Evolutionary conservation across 1,140 invertebrate genomes (phyloP).

Genomic region (Drosophila pseudoobscura): DNA sequence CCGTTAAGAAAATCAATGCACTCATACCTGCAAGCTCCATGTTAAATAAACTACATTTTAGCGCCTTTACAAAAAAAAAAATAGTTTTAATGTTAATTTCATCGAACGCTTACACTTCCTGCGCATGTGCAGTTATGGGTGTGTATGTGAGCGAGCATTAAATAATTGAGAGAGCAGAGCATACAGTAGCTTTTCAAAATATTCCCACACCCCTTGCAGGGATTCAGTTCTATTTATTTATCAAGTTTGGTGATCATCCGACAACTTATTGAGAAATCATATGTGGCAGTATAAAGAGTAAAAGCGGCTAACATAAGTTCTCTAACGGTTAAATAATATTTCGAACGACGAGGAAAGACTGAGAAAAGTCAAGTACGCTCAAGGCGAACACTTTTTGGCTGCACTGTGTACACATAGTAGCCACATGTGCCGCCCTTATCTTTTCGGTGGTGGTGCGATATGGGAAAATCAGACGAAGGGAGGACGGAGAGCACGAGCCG

Average conservation of each 20-base stretch:
- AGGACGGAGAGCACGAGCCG: constrained; percentile 30
- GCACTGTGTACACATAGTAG: constrained; percentile 15
- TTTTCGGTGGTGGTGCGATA: constrained; percentile 55
- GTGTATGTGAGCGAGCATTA: constrained; percentile 49
- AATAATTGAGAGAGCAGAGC: constrained; percentile 11
- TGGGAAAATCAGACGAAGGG: constrained; percentile 30
- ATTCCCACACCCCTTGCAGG: background rate
- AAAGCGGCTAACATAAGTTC: background rate
- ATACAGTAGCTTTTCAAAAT: constrained; percentile 18
- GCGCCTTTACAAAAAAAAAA: too few species aligned
- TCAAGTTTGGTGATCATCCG: too few species aligned
- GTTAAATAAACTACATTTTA: too few species aligned
- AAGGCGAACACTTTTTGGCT: constrained; percentile 6
- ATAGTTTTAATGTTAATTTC: background rate
- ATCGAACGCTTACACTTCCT: constrained; percentile 45
- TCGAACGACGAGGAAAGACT: too few species aligned
- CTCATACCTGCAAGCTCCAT: too few species aligned
- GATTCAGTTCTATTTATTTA: too few species aligned
- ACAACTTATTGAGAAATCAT: too few species aligned
- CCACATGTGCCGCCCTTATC: constrained; percentile 45
- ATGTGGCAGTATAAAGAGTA: too few species aligned
- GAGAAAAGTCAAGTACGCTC: background rate
- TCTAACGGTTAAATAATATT: too few species aligned
- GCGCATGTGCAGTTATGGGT: constrained; percentile 62
- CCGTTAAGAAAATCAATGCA: constrained; percentile 3